Percentiles rank a stretch among this genome's conserved stretches.
phyloP scores from a whole-genome alignment of 1,140 invertebrate genomes.

The Portunus trituberculatus region DNA sequence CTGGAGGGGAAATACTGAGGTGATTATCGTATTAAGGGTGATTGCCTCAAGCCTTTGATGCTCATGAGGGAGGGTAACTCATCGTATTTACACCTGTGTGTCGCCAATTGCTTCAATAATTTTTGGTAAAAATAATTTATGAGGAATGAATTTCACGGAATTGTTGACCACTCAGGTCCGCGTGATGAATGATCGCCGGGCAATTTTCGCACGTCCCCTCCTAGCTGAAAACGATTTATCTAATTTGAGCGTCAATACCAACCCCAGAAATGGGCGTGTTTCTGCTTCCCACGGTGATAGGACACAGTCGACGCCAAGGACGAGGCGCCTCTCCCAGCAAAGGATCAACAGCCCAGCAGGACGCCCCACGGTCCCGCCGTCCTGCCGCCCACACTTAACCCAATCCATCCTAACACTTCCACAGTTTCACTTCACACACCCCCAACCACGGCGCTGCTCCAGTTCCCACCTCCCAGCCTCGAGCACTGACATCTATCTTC shows the following conservation, averaged over 20 bases:
- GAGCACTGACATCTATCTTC: too few relatives aligned
- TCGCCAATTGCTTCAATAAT: not conserved
- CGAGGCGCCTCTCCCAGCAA: too few relatives aligned
- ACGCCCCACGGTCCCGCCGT: not conserved
- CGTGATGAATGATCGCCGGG: not conserved
- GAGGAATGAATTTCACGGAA: not conserved
- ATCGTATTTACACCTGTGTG: not conserved
- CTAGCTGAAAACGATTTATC: not conserved
- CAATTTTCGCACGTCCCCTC: not conserved
- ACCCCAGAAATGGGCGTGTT: not conserved
- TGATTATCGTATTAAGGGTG: not conserved
- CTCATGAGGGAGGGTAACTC: not conserved
- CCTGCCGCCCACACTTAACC: constrained; percentile 13
- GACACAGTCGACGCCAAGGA: too few relatives aligned
- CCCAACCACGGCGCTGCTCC: too few relatives aligned
- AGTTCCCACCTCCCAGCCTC: too few relatives aligned
- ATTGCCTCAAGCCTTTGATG: not conserved
- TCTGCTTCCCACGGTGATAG: not conserved
- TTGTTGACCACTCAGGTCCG: not conserved
- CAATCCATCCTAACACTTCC: not conserved
- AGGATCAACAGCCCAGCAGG: not conserved
- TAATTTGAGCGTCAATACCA: not conserved
- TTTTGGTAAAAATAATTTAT: not conserved
- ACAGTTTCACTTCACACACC: not conserved
- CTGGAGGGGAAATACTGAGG: not conserved